Base-by-base conservation (phyloP, 2,797 vertebrate genomes). In the Lithobates pipiens region DNA sequence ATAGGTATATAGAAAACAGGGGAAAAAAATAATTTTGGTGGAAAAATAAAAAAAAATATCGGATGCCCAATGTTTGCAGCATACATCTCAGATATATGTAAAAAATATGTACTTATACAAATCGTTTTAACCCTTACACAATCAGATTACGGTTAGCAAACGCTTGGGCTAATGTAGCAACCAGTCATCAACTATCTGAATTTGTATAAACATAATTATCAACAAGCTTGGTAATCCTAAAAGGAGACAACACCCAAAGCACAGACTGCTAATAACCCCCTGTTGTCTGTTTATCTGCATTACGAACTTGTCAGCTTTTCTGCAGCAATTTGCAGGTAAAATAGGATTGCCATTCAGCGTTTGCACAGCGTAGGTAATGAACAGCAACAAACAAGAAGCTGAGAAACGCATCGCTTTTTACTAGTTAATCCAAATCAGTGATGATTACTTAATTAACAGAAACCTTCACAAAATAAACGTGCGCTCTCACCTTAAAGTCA, bases 341-440 rank as follows among this genome's bases (percentile, higher is more conserved):
- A 54, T 32, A 61, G 16, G 11, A 42, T 61, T 25, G 15, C 16
- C 9, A 15, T 13, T 23, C 42, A 11, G 42, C 1, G 67, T 80
- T 80, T 80, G 27, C 68, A 54, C 67, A 34, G 78, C 11, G 34
- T 5, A 73, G 46, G 72, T 61, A 73, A 71, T 69, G n/a, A 71
- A 5, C 25, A 11, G 23, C 23, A 71, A 71, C 78, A 54, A 81
- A 63, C 69, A 13, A 25, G 29, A 73, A 18, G 1, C 3, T 16
- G 23, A n/a, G 25, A 36, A 72, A 25, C 7, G 4, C 5, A 81
- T 81, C 32, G 50, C 50, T 1, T 34, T 46, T 6, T 5, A 2
- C 13, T 3, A 9, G 10, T 34, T 80, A 50, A 80, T 80, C 78
- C 78, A 21, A 34, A 71, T 23, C 18, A 79, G 21, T 11, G n/a